Conservation (phyloP, 1,140 invertebrate species). For the Drosophila azteca region DNA sequence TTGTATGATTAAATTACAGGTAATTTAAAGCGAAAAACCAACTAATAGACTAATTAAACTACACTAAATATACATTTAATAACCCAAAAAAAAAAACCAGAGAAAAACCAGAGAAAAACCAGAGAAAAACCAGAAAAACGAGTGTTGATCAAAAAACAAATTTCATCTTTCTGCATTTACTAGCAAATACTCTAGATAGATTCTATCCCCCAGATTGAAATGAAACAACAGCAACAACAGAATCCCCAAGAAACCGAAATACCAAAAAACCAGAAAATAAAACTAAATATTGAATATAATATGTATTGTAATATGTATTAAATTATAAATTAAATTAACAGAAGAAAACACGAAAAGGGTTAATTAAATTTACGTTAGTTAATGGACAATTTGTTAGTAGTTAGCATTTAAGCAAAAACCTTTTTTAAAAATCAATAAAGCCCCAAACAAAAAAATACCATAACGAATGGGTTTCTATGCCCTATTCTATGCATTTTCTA, state of each 20-base stretch:
- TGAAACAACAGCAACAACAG: constrained; percentile 7
- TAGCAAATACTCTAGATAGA: constrained; percentile 60
- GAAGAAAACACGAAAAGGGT: constrained; percentile 41
- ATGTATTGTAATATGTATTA: constrained; percentile 64
- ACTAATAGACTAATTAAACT: constrained; percentile 77
- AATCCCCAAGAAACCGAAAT: neutral
- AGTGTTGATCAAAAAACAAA: constrained; percentile 68
- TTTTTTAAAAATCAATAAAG: constrained; percentile 81
- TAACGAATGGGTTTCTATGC: constrained; percentile 1
- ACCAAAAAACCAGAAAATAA: constrained; percentile 42
- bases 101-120: neutral
- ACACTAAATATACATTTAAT: constrained; percentile 64
- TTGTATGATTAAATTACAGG: constrained; percentile 56
- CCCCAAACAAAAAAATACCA: constrained; percentile 41
- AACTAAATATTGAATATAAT: constrained; percentile 43
- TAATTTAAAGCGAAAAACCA: constrained; percentile 39
- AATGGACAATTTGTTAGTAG: constrained; percentile 81
- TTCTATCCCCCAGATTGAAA: neutral
- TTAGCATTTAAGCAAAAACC: constrained; percentile 68
- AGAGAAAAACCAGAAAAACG: constrained; percentile 38
- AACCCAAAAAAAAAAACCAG: constrained; percentile 27
- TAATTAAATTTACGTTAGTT: constrained; percentile 79
- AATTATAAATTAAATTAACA: constrained; percentile 30
- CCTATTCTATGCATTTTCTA: too few relatives aligned
- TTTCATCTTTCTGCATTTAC: constrained; percentile 82